Percentiles rank a stretch among this genome's conserved stretches.
Conservation (phyloP, 2,888 invertebrate genomes). For the Phalangium opilio region DNA sequence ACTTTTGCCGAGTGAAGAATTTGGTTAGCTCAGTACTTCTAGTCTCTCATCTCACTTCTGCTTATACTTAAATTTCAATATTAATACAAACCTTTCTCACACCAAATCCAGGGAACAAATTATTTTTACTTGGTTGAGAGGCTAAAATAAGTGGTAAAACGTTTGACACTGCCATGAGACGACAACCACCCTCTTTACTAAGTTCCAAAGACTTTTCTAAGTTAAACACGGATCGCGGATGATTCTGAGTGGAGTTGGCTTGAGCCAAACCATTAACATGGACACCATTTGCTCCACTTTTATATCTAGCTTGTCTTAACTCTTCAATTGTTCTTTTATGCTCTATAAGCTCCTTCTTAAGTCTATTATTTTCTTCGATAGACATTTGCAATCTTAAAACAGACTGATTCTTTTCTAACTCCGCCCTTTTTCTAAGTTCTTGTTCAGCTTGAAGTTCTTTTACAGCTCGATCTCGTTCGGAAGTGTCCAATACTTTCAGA, state of each 20-base stretch:
- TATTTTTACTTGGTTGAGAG: slow-evolving; percentile 52
- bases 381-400: slow-evolving; percentile 26
- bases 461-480: slow-evolving; percentile 49
- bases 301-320: slow-evolving; percentile 12
- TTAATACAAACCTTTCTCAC: slow-evolving; percentile 42
- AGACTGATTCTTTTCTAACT: slow-evolving; percentile 40
- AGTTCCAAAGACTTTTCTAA: slow-evolving; percentile 51
- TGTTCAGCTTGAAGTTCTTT: slow-evolving; percentile 44
- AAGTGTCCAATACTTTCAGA: slow-evolving; percentile 50
- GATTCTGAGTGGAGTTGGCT: too few relatives aligned
- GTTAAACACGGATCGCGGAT: slow-evolving; percentile 1
- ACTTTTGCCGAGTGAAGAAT: too few relatives aligned
- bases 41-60: too few relatives aligned
- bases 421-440: slow-evolving; percentile 43
- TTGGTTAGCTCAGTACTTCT: too few relatives aligned
- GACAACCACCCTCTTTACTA: slow-evolving; percentile 52
- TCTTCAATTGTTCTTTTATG: slow-evolving; percentile 7
- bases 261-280: neutral
- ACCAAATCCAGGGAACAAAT: slow-evolving; percentile 63
- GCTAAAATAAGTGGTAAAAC: slow-evolving; percentile 47
- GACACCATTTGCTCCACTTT: slow-evolving; percentile 9
- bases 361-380: slow-evolving; percentile 25
- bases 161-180: slow-evolving; percentile 51
- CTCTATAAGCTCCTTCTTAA: slow-evolving; percentile 27
- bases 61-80: too few relatives aligned